Conservation (phyloP, 2,888 invertebrate species). For the Gymnocheta viridis region DNA sequence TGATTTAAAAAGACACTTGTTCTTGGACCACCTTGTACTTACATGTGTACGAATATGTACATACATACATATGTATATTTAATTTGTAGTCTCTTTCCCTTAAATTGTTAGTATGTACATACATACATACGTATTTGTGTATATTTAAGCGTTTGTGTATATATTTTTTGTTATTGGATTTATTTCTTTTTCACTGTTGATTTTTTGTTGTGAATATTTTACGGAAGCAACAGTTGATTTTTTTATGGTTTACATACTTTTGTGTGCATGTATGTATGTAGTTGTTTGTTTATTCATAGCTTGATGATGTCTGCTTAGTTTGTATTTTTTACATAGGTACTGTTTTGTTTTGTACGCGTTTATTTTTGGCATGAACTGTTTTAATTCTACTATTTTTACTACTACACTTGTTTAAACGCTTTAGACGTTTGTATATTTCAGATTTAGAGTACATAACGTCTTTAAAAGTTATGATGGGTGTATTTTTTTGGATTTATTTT, state of each 20-base stretch:
- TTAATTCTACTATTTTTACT: not conserved
- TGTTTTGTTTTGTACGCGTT: not conserved
- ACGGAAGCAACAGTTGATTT: constrained; percentile 59
- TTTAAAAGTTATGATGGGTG: too few relatives aligned
- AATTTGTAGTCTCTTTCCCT: not conserved
- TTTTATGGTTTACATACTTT: constrained; percentile 25
- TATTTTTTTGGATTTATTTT: too few relatives aligned
- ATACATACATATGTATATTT: not conserved
- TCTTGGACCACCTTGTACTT: too few relatives aligned
- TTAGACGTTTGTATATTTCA: too few relatives aligned
- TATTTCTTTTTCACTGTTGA: constrained; percentile 35
- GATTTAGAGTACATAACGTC: too few relatives aligned
- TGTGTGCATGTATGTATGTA: too few relatives aligned
- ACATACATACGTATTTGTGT: not conserved
- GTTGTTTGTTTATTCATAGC: constrained; percentile 26
- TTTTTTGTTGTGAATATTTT: constrained; percentile 33
- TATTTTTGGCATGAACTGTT: not conserved
- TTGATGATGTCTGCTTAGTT: constrained; percentile 15
- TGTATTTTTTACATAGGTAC: constrained; percentile 22
- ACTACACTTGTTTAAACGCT: not conserved
- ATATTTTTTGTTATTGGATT: constrained; percentile 38
- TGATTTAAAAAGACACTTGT: too few relatives aligned
- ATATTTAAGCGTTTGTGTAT: not conserved
- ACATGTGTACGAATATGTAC: not conserved
- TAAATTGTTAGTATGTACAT: not conserved